These are phyloP conservation scores for Tenodera sinensis DNA, from an alignment of 2,888 invertebrate genomes.

Conservation along the genomic window DNA sequence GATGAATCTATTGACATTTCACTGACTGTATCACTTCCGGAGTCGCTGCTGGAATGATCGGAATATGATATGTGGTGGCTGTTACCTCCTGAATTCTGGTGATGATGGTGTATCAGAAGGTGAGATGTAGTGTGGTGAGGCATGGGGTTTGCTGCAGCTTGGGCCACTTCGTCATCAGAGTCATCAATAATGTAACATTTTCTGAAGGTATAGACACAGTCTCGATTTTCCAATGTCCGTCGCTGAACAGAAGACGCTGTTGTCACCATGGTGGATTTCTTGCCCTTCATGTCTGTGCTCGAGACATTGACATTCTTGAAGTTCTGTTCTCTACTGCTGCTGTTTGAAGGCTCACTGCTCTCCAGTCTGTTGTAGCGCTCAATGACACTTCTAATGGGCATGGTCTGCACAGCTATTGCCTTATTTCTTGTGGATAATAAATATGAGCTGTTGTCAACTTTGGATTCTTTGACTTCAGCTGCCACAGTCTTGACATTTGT, in stretches of 20 bases:
- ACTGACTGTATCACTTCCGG: conserved; percentile 49
- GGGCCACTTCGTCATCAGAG: conserved; percentile 25
- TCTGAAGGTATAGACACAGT: conserved; percentile 27
- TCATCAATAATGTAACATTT: conserved; percentile 30
- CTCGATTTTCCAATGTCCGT: conserved; percentile 16
- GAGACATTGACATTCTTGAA: background rate
- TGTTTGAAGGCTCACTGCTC: background rate
- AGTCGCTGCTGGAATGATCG: conserved; percentile 39
- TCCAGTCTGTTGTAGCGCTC: background rate
- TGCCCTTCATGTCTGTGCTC: background rate
- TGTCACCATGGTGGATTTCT: background rate
- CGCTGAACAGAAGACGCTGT: background rate
- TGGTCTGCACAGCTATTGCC: conserved; percentile 45
- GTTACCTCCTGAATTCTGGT: conserved; percentile 11
- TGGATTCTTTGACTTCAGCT: background rate
- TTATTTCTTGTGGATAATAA: conserved; percentile 27
- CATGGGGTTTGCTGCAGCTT: background rate
- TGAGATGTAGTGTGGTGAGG: conserved; percentile 1
- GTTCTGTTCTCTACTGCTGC: background rate
- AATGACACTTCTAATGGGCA: conserved; percentile 44
- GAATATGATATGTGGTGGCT: conserved; percentile 19
- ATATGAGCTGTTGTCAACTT: background rate
- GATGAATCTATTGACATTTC: conserved; percentile 52
- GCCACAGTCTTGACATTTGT: background rate
- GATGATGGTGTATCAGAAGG: background rate